phyloP scores from a whole-genome alignment of 2,888 invertebrate species.

The Caenorhabditis sp. region DNA sequence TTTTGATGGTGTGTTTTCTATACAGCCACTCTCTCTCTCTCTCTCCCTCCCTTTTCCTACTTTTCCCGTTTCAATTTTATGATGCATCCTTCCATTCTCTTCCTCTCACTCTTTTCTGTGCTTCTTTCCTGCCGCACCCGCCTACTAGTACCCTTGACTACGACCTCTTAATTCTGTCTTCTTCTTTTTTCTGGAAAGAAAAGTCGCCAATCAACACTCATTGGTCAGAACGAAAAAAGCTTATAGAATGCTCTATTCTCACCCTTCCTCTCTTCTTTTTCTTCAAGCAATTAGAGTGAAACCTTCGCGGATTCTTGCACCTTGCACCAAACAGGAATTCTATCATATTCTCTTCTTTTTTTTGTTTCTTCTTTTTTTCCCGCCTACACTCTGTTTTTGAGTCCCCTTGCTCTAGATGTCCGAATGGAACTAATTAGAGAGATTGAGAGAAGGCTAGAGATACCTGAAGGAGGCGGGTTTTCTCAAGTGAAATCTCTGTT shows the following conservation, averaged over 20 bases:
- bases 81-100: constrained; percentile 28
- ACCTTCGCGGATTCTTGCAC: constrained; percentile 26
- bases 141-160: constrained; percentile 55
- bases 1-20: not conserved
- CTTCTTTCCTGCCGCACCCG: constrained; percentile 10
- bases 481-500: not conserved
- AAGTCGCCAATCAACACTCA: constrained; percentile 41
- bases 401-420: constrained; percentile 26
- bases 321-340: constrained; percentile 19
- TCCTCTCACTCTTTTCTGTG: constrained; percentile 20
- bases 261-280: constrained; percentile 2
- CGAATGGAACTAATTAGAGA: constrained; percentile 39
- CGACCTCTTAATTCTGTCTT: constrained; percentile 27
- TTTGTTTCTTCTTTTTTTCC: not conserved
- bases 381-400: constrained; percentile 39
- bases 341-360: not conserved
- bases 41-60: constrained; percentile 11
- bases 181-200: constrained; percentile 18
- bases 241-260: constrained; percentile 22
- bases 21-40: constrained; percentile 7
- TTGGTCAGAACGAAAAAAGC: constrained; percentile 27
- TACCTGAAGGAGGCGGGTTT: no score
- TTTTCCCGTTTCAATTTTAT: constrained; percentile 45
- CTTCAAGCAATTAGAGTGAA: constrained; percentile 34
- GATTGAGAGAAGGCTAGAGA: not conserved